Base-by-base conservation (phyloP, 2,797 vertebrate genomes). In the Eulemur rubriventer region DNA sequence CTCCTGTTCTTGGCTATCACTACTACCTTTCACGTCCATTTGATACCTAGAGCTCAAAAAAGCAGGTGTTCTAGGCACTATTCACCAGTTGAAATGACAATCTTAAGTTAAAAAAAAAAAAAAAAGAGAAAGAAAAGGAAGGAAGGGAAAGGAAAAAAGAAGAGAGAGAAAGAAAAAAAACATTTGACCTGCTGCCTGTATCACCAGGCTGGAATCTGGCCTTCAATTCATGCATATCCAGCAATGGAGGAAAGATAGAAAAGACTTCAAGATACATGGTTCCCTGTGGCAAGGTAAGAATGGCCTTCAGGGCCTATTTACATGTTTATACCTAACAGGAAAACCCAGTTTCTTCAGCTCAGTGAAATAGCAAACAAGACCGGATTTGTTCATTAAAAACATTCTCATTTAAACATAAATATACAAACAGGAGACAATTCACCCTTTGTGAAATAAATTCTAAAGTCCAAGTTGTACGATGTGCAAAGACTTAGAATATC, bases 381-480 rank as follows among this genome's bases (percentile, higher is more conserved):
- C 63, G 84, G 41, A 61, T 96, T 55, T 93, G 38, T 65, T 55
- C 63, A 88, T 80, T 88, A 94, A 80, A 17, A 95, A 95, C 12
- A 90, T 35, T 89, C 70, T 76, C 50, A 72, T 82, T 89, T 92
- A 96, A 87, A 78, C 22, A 90, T 30, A 57, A 3, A 79, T 13
- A 75, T 20, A 93, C 33, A 65, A 22, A 75, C 13, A 59, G 38
- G 55, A 75, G 55, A 73, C 55, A 91, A 63, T 70, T 50, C 9
- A 69, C 14, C 18, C 41, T 84, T 63, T 82, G 41, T 75, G 38
- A 92, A 90, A 55, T n/a, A 67, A 89, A 78, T 61, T 87, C 76
- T 63, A 12, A 95, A 95, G 67, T 59, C 52, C 63, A 93, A 92
- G 43, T 35, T 92, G 41, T 48, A 70, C 48, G 24, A 90, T 2